Evolutionary conservation across 2,113 vertebrate genomes (phyloP).

Genomic region (Peucedramus taeniatus): DNA sequence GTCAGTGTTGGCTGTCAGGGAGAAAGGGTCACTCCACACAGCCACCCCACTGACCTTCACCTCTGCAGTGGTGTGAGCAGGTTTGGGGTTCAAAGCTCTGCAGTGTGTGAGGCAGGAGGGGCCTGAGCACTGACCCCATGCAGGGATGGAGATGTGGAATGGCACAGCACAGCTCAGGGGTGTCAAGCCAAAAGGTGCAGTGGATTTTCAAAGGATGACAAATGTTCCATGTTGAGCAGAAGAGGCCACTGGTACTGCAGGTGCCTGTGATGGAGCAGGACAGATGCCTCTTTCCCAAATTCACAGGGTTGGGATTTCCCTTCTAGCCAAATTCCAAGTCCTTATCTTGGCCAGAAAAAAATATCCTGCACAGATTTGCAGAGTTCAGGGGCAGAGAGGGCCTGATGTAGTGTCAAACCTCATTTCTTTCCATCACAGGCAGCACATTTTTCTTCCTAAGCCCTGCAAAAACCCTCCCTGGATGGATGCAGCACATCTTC

Average conservation of each 20-base stretch:
- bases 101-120: background rate
- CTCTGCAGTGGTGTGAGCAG: rapidly evolving
- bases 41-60: background rate
- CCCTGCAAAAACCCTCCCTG: background rate
- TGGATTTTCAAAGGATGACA: background rate
- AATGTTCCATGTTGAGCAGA: background rate
- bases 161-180: background rate
- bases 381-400: background rate
- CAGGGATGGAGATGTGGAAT: background rate
- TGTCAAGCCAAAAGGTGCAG: background rate
- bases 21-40: background rate
- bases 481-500: background rate
- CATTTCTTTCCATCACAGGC: background rate
- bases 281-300: background rate
- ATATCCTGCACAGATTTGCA: background rate
- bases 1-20: background rate
- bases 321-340: background rate
- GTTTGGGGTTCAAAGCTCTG: background rate
- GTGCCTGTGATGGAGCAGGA: background rate
- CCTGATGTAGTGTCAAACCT: background rate
- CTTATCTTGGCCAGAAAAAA: background rate
- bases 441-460: background rate
- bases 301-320: background rate
- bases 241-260: background rate
- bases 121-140: background rate